A percentile compares a stretch with the other conserved stretches of the same genome.
phyloP scores from a whole-genome alignment of 2,888 invertebrate genomes.

The Lampropteryx suffumata region DNA sequence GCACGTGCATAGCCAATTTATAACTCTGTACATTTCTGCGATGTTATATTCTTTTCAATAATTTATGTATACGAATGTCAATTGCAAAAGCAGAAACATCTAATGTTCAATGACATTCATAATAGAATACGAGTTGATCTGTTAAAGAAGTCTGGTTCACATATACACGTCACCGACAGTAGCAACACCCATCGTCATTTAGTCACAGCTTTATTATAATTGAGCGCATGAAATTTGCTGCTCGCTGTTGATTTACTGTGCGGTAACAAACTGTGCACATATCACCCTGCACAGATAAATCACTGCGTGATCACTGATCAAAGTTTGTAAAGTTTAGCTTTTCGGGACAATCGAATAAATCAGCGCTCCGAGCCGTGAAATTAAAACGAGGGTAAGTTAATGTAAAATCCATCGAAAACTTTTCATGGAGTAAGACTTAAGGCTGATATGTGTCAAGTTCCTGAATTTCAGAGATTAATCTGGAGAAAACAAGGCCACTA shows the following conservation, averaged over 20 bases:
- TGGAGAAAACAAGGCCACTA: background rate
- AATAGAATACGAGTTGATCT: too few species aligned
- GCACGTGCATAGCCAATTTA: too few species aligned
- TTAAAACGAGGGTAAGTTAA: constrained; percentile 58
- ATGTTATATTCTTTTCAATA: too few species aligned
- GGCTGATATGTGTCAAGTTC: background rate
- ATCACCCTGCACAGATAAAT: constrained; percentile 58
- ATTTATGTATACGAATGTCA: too few species aligned
- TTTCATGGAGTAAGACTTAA: constrained; percentile 5
- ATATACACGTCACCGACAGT: too few species aligned
- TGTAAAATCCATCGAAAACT: constrained; percentile 49
- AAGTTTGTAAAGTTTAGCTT: constrained; percentile 64
- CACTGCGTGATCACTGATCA: constrained; percentile 63
- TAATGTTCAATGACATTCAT: too few species aligned
- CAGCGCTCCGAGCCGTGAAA: constrained; percentile 58
- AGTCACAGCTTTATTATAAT: background rate
- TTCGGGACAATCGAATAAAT: constrained; percentile 63
- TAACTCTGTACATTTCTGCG: too few species aligned
- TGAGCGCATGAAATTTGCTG: constrained; percentile 21
- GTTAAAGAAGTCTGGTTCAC: too few species aligned
- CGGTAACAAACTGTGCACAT: constrained; percentile 44
- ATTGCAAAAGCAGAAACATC: too few species aligned
- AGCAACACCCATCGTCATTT: too few species aligned
- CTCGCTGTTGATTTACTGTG: constrained; percentile 30
- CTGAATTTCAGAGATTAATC: background rate